phyloP scores from a whole-genome alignment of 2,888 invertebrate genomes.

The Ashinkailepas kermadecensis region DNA sequence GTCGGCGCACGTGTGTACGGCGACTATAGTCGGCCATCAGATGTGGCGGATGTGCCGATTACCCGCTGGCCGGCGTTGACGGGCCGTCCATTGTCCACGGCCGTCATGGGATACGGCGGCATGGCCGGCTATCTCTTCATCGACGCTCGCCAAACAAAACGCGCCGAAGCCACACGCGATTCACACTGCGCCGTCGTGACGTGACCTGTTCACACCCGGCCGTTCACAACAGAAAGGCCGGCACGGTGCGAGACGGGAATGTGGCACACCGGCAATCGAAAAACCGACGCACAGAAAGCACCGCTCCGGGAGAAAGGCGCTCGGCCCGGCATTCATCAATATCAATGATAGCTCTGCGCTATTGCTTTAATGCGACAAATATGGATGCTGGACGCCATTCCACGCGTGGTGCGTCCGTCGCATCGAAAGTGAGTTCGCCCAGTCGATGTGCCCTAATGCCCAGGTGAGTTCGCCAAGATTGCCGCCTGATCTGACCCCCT shows the following conservation, averaged over 20 bases:
- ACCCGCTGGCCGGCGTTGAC: no score
- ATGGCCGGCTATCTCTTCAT: conserved; percentile 23
- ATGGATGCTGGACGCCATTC: neutral
- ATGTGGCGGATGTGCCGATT: neutral
- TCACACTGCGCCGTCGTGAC: neutral
- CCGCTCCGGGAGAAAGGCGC: neutral
- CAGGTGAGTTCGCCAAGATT: no score
- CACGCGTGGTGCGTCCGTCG: no score
- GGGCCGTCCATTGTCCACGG: neutral
- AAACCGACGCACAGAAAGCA: neutral
- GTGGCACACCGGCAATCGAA: neutral
- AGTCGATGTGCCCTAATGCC: no score
- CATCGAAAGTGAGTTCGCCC: no score
- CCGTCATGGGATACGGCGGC: conserved; percentile 3
- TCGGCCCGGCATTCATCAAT: neutral
- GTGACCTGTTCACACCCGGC: neutral
- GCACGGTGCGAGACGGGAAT: neutral
- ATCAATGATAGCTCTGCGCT: neutral
- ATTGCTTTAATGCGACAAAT: neutral
- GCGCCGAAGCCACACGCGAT: neutral
- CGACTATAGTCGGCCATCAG: no score
- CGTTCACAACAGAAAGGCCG: neutral
- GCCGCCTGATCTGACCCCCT: no score
- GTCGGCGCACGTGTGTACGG: no score
- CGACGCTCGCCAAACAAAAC: conserved; percentile 21